A percentile compares a stretch with the other conserved stretches of the same genome.
These are phyloP conservation scores for Drosophila anomelani DNA, from an alignment of 2,888 invertebrate species.

Conservation along the genomic window DNA sequence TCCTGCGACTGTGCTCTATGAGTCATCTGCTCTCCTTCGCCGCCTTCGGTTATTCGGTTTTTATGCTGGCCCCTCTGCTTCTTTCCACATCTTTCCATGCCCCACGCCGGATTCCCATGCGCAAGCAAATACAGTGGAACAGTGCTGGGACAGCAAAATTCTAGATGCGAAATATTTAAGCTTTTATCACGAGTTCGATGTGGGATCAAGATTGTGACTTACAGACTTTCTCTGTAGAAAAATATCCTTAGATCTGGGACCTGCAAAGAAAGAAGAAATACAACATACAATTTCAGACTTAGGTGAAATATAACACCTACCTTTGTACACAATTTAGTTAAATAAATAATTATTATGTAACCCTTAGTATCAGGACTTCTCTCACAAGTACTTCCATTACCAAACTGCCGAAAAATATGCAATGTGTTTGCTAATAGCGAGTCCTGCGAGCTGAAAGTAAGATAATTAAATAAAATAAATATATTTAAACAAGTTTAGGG, in stretches of 20 bases:
- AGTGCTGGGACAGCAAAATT: not conserved
- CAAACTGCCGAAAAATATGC: not conserved
- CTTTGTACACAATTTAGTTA: not conserved
- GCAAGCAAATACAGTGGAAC: conserved; percentile 18
- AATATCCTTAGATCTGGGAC: not conserved
- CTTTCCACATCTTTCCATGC: conserved; percentile 29
- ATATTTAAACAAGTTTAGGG: not conserved
- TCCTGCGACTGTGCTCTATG: conserved; percentile 57
- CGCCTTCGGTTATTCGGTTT: conserved; percentile 57
- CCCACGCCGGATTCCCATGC: conserved; percentile 10
- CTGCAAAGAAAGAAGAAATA: not conserved
- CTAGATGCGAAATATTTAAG: not conserved
- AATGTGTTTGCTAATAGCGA: not conserved
- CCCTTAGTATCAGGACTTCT: not conserved
- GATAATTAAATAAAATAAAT: not conserved
- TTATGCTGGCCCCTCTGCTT: conserved; percentile 35
- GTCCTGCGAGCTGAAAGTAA: not conserved
- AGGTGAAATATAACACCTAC: too few relatives aligned
- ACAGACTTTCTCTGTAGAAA: not conserved
- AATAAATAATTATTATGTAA: not conserved
- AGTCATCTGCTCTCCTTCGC: conserved; percentile 62
- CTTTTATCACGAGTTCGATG: not conserved
- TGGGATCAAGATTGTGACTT: not conserved
- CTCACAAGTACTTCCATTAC: not conserved
- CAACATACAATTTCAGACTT: too few relatives aligned